Evolutionary conservation across 2,888 invertebrate species (phyloP).

Genomic region (Agonum fuliginosum): DNA sequence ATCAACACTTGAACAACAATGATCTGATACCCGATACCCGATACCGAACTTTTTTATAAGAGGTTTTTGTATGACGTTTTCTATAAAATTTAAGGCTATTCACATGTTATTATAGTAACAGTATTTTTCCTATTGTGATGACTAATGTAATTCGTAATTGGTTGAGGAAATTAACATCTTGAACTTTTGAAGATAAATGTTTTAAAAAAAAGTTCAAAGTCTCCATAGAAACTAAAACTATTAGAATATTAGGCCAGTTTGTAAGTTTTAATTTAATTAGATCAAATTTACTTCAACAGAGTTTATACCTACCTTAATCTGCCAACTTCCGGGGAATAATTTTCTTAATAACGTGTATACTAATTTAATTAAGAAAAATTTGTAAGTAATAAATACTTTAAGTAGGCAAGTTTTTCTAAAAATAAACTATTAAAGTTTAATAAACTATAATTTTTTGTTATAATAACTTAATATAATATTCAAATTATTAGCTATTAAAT

Average conservation of each 20-base stretch:
- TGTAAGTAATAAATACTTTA: too few species aligned
- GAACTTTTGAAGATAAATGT: background rate
- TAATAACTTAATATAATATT: too few species aligned
- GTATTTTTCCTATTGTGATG: background rate
- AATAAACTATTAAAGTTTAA: too few species aligned
- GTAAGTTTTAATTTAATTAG: too few species aligned
- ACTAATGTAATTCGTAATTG: background rate
- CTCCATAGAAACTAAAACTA: background rate
- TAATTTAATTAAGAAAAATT: too few species aligned
- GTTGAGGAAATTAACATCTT: background rate
- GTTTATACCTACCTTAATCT: too few species aligned
- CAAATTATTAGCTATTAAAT: too few species aligned
- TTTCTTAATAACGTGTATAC: too few species aligned
- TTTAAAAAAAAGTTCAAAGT: background rate
- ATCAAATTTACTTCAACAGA: too few species aligned
- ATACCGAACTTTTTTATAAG: constrained; percentile 10
- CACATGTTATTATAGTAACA: background rate
- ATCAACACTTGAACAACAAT: constrained; percentile 2
- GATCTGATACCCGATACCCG: background rate
- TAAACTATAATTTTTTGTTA: too few species aligned
- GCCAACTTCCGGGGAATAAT: too few species aligned
- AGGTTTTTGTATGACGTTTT: background rate
- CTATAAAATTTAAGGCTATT: background rate
- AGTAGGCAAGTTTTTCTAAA: too few species aligned
- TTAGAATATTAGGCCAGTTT: background rate